Evolutionary conservation across 2,888 invertebrate genomes (phyloP).

Genomic region (Machimus atricapillus): DNA sequence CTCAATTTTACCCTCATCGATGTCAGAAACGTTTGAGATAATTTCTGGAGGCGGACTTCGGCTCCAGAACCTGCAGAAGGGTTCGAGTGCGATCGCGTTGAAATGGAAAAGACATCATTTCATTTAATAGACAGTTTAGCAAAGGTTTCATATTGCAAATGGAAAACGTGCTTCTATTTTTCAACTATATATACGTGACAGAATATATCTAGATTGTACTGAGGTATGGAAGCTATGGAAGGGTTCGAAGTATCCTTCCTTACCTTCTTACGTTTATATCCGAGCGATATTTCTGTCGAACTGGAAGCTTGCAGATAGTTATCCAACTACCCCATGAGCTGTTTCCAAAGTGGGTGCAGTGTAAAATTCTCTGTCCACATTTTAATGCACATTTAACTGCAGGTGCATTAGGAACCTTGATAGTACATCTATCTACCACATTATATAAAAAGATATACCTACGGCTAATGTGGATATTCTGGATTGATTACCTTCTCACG

Average conservation of each 20-base stretch:
- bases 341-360: not conserved
- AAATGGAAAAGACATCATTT: not conserved
- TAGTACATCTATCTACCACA: too few species aligned
- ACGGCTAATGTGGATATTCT: too few species aligned
- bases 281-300: not conserved
- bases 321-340: not conserved
- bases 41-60: not conserved
- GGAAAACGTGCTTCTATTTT: not conserved
- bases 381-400: not conserved
- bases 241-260: not conserved
- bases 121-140: not conserved
- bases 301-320: not conserved
- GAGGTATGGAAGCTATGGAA: not conserved
- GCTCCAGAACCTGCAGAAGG: not conserved
- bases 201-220: not conserved
- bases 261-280: not conserved
- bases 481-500: too few species aligned
- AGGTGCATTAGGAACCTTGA: not conserved
- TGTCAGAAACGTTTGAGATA: not conserved
- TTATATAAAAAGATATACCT: too few species aligned
- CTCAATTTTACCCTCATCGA: not conserved
- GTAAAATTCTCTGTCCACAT: not conserved
- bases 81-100: not conserved
- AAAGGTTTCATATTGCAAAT: not conserved
- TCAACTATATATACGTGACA: not conserved